These are phyloP conservation scores for Lithobates sylvaticus DNA, from an alignment of 2,797 vertebrate genomes.

Conservation along the genomic window DNA sequence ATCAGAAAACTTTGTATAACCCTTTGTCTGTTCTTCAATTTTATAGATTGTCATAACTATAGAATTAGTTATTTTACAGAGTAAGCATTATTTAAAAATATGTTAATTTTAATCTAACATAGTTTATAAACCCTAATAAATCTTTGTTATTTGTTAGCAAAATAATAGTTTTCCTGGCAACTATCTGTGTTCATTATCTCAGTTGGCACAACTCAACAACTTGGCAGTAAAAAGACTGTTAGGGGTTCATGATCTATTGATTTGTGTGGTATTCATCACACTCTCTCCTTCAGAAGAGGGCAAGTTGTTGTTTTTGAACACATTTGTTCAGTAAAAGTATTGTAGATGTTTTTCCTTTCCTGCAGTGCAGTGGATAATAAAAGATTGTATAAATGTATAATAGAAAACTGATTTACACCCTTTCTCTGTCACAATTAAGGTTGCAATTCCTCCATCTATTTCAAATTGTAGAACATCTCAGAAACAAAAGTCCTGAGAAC, in stretches of 20 bases:
- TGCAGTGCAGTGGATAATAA: conserved; percentile 17
- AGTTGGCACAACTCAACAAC: not conserved
- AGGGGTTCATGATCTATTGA: conserved; percentile 21
- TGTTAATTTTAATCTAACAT: not conserved
- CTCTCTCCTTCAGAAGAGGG: not conserved
- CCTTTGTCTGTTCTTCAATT: not conserved
- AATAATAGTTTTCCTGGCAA: conserved; percentile 1
- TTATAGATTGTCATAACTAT: not conserved
- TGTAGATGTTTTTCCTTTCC: not conserved
- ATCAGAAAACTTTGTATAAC: not conserved
- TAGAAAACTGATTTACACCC: not conserved
- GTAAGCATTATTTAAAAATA: not conserved
- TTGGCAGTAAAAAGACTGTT: conserved; percentile 14
- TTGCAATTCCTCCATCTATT: conserved; percentile 5
- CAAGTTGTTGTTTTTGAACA: not conserved
- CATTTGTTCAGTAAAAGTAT: too few species aligned
- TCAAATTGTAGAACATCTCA: not conserved
- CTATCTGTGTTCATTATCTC: not conserved
- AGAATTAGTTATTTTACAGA: not conserved
- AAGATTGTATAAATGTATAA: conserved; percentile 13
- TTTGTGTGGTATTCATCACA: conserved; percentile 24
- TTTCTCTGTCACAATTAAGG: not conserved
- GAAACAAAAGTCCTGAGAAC: not conserved
- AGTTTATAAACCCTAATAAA: not conserved
- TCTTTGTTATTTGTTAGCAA: not conserved